These are phyloP conservation scores for Albula glossodonta DNA, from an alignment of 2,113 vertebrate genomes.

Conservation along the genomic window DNA sequence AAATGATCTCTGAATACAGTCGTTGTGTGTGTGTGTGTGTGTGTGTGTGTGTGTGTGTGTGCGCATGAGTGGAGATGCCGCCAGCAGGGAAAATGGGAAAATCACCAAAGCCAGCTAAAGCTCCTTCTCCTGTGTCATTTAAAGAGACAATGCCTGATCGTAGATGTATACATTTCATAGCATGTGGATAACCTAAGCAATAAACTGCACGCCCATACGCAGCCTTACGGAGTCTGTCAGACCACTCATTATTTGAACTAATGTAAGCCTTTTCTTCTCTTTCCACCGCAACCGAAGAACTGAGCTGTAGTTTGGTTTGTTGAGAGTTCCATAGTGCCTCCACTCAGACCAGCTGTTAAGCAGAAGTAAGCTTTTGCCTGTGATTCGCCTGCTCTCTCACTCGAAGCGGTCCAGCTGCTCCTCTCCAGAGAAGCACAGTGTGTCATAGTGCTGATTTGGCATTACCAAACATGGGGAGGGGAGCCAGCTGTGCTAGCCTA, in stretches of 20 bases:
- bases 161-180: background rate
- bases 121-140: background rate
- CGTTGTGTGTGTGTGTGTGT: no score
- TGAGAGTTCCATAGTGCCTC: background rate
- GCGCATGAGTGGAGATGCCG: background rate
- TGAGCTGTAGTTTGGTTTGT: background rate
- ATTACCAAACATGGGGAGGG: background rate
- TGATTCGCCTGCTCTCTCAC: background rate
- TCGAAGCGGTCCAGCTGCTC: background rate
- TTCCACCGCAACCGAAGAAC: background rate
- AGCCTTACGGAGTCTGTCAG: background rate
- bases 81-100: background rate
- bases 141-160: background rate
- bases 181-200: background rate
- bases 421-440: background rate
- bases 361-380: background rate
- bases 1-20: background rate
- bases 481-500: conserved; percentile 1
- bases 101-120: background rate
- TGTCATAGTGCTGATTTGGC: background rate
- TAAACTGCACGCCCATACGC: background rate
- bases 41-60: background rate
- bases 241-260: background rate
- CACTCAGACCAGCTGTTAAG: background rate
- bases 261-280: background rate